Base-by-base conservation (phyloP, 2,797 vertebrate genomes). In the Falco concolor region DNA sequence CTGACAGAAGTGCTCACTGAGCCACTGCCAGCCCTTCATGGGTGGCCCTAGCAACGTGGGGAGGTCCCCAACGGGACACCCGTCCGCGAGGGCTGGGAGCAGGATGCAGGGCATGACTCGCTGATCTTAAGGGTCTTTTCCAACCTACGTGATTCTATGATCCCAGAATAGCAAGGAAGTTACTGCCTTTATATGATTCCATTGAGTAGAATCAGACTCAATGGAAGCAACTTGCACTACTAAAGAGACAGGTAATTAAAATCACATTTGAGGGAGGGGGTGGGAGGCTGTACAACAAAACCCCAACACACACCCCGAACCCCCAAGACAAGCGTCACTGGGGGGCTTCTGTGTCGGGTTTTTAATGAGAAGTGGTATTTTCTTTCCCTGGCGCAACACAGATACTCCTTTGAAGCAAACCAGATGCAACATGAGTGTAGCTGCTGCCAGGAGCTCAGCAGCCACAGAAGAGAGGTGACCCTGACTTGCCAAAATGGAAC, bases 401-500 rank as follows among this genome's bases (percentile, higher is more conserved):
- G 99, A 95, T 99, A 99, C 94, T 99, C 98, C 23, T 12, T 94
- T 16, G 91, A 98, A 60, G 94, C 93, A 36, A 98, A 97, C 73
- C 90, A 59, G 50, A 89, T 99, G 94, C 94, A 98, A 86, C 98
- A 97, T 4, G 42, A 73, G 0, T 99, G 99, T 78, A 90, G 94
- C 20, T 99, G 99, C 95, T 99, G 99, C 95, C 97, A 95, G 64
- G 99, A 99, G 95, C 61, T 28, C 40, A 67, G 61, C 59, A 98
- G 95, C 69, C 98, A 98, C 32, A 27, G 47, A 49, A 98, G 91
- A 89, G 19, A 97, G 3, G 98, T 99, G 95, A 73, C 87, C 44
- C 86, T 99, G 97, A 93, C 6, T 12, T 99, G 99, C 87, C 28
- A 73, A 0, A 79, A 98, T 9, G 98, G 98, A 57, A 95, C 40